These are phyloP conservation scores for Suncus etruscus DNA, from an alignment of 2,113 vertebrate species.

Conservation along the genomic window DNA sequence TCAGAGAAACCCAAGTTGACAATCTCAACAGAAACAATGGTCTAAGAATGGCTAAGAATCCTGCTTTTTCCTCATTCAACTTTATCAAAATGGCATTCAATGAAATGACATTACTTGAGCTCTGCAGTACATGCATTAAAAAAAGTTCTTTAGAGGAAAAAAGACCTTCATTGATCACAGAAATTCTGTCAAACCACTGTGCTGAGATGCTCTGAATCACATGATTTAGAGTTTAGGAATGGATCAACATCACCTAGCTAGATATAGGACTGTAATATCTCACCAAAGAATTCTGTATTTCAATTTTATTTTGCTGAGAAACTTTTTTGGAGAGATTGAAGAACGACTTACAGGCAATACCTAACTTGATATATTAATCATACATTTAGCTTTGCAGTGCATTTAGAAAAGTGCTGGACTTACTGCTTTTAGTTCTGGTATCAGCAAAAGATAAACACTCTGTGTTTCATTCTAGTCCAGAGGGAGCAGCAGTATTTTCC, in stretches of 20 bases:
- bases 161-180: conserved; percentile 35
- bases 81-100: background rate
- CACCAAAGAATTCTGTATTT: conserved; percentile 56
- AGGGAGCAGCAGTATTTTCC: conserved; percentile 58
- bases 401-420: conserved; percentile 71
- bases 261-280: conserved; percentile 35
- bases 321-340: conserved; percentile 13
- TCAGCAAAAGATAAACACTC: conserved; percentile 70
- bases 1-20: no score
- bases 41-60: background rate
- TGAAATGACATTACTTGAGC: background rate
- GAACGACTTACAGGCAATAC: conserved; percentile 54
- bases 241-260: conserved; percentile 29
- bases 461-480: conserved; percentile 37
- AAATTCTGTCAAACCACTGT: background rate
- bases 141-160: conserved; percentile 47
- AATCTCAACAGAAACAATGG: background rate
- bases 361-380: conserved; percentile 68
- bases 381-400: conserved; percentile 56
- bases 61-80: background rate
- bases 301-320: conserved; percentile 66
- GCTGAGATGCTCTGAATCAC: conserved; percentile 50
- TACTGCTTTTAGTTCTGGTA: conserved; percentile 67
- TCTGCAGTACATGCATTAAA: background rate
- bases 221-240: conserved; percentile 61